Evolutionary conservation across 1,140 invertebrate species (phyloP).

Genomic region (Neodiprion pinetum): DNA sequence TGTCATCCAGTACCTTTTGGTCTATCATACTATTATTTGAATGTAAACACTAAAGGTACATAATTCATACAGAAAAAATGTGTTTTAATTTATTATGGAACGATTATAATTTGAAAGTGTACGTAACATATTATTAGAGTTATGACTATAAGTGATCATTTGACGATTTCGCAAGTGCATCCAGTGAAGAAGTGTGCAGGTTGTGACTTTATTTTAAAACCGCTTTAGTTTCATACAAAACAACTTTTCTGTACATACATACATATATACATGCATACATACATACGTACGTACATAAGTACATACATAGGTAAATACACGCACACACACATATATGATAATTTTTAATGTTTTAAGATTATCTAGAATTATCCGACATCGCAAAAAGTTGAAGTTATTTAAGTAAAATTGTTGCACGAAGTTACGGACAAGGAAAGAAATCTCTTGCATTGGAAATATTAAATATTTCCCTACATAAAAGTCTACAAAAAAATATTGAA

Average conservation of each 20-base stretch:
- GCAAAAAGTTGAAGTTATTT: neutral
- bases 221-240: conserved; percentile 41
- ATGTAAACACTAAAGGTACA: conserved; percentile 4
- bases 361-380: neutral
- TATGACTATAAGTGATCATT: conserved; percentile 31
- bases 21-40: neutral
- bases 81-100: conserved; percentile 38
- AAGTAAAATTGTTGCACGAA: neutral
- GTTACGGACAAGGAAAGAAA: too few species aligned
- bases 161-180: conserved; percentile 14
- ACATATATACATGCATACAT: neutral
- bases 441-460: too few species aligned
- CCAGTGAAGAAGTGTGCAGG: conserved; percentile 48
- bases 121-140: conserved; percentile 30
- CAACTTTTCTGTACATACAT: conserved; percentile 40
- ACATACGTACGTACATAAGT: too few species aligned
- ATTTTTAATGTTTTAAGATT: neutral
- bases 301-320: too few species aligned
- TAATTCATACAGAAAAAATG: neutral
- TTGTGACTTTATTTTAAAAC: conserved; percentile 55
- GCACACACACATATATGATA: neutral
- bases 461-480: too few species aligned
- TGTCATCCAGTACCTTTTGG: neutral
- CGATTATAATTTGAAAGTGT: conserved; percentile 37
- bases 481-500: too few species aligned